Evolutionary conservation across 2,888 invertebrate species (phyloP), one percentile per base, ranked within the genome.

Genomic region (Chrysina gloriosa): DNA sequence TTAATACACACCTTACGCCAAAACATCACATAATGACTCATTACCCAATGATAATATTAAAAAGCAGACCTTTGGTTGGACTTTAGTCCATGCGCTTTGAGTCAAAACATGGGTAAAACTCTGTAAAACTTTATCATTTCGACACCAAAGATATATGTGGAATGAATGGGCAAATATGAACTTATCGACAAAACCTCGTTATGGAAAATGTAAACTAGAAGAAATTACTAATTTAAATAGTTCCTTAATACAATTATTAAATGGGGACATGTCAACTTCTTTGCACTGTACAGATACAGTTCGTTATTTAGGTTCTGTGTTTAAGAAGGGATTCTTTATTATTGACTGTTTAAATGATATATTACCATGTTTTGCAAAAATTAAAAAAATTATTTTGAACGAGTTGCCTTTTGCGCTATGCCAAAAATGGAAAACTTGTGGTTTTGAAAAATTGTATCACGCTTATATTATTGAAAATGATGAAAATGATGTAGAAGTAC

Each of bases 241-340:
- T n/a, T 45, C 5, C 19, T 45, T 11, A 7, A 39, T 39, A 11
- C 11, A 11, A 39, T 11, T 39, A 1, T 39, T 39, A 11, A 39
- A 11, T 11, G 11, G 9, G 39, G 11, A n/a, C n/a, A n/a, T n/a
- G n/a, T 39, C 39, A 39, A 1, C 9, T 39, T 11, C 11, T 39
- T 11, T 2, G 5, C 6, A 47, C 21, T 21, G 19, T n/a, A n/a
- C n/a, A n/a, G n/a, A 23, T 2, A 47, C 1, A 1, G 23, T 47
- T 2, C 1, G 7, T 21, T 47, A 6, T 47, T 47, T 47, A 14
- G 47, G 16, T 47, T 47, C 2, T 7, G 1, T 21, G 21, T 47
- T 47, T 47, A 21, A 67, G 61, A 69, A 45, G 63, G 61, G 39
- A 36, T 42, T 58, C 52, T 67, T 58, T 58, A 70, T 61, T 11